Base-by-base conservation (phyloP, 2,113 vertebrate species). In the Melanocharis versteri region DNA sequence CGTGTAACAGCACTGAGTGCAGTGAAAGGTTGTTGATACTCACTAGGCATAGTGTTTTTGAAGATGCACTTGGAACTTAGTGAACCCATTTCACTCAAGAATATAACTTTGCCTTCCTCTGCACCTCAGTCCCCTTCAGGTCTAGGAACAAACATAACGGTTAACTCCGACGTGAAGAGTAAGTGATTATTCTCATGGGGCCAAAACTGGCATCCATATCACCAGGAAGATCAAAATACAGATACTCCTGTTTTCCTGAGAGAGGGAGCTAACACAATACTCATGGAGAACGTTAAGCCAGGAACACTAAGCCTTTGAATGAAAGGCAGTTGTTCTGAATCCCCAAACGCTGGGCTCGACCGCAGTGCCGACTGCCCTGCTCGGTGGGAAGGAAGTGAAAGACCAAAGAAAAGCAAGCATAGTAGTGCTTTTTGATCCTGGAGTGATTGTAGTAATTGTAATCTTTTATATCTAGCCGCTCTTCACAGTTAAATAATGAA, bases 391-490 rank as follows among this genome's bases (percentile, higher is more conserved):
- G 76, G 90, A 92, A 94, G 64, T 28, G 61, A 89, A 92, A 96
- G 82, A 94, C 79, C 89, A 90, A 92, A 90, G 90, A 31, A 90
- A 96, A 96, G 56, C 76, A 94, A 85, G 68, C 37, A 60, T 15
- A 81, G 47, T 33, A 40, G 72, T 75, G 70, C 69, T 87, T 96
- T 95, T 90, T 90, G 61, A 95, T 93, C 80, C 76, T 61, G 30
- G 60, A 78, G 56, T 89, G 85, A 86, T 22, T 90, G 85, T 64
- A 95, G 85, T 31, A 96, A 90, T 80, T 78, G 57, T 86, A 92
- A 90, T 93, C 90, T 94, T 83, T 95, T 92, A 21, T 80, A 86
- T 94, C 79, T 77, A 92, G 64, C 37, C 0, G 0, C 72, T 81
- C 48, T 92, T 93, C 48, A 92, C 68, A 79, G 48, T 42, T 66